Conservation (phyloP, 1,140 invertebrate species). For the Listronotus bonariensis region DNA sequence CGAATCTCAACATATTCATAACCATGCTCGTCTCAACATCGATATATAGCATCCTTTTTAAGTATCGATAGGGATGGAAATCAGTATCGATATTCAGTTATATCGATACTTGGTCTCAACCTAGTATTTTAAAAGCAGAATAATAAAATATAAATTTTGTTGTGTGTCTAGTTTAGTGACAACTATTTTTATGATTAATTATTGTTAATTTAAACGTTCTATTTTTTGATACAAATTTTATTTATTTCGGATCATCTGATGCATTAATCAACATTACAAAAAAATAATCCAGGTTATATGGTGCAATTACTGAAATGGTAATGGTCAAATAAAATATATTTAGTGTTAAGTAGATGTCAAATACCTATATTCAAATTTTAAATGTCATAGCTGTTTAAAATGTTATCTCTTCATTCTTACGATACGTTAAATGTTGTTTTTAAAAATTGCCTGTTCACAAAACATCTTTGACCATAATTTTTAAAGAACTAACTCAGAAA, state of each 20-base stretch:
- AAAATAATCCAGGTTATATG: slow-evolving; percentile 28
- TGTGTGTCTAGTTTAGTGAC: slow-evolving; percentile 4
- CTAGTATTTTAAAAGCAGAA: no score
- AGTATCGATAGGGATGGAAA: no score
- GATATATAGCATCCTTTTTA: no score
- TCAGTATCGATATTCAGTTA: no score
- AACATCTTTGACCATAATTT: slow-evolving; percentile 6
- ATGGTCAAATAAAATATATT: slow-evolving; percentile 25
- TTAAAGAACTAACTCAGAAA: background rate
- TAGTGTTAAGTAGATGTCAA: slow-evolving; percentile 13
- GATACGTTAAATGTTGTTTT: background rate
- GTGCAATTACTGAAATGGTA: slow-evolving; percentile 29
- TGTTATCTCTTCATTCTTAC: slow-evolving; percentile 1
- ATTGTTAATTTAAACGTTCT: slow-evolving; percentile 11
- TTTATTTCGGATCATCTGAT: slow-evolving; percentile 5
- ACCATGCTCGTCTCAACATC: no score
- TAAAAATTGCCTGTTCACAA: slow-evolving; percentile 1
- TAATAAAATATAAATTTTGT: background rate
- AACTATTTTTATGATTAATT: no score
- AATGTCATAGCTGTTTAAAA: background rate
- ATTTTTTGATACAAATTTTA: slow-evolving; percentile 27
- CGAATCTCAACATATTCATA: no score
- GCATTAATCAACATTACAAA: slow-evolving; percentile 7
- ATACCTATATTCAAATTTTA: slow-evolving; percentile 13
- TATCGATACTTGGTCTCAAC: no score